Conservation (phyloP, 1,140 invertebrate genomes). For the Lutraria rhynchaena region DNA sequence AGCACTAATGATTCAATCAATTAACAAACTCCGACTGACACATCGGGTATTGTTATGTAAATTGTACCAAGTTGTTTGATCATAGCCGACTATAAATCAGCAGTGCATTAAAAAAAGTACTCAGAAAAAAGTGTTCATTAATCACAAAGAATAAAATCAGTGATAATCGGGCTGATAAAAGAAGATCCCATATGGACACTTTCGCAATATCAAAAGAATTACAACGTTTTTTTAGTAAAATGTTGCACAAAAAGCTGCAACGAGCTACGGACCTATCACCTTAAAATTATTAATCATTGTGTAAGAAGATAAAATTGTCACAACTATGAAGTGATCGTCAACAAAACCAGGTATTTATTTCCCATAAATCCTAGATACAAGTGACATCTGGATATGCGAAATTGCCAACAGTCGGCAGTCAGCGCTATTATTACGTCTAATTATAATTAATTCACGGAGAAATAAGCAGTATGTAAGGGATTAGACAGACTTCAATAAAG, state of each 20-base stretch:
- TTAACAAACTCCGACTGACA: no score
- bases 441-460: background rate
- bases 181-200: no score
- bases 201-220: no score
- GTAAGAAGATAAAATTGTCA: conserved; percentile 30
- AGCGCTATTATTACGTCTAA: conserved; percentile 20
- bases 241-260: background rate
- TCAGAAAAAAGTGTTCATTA: no score
- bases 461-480: background rate
- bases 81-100: no score
- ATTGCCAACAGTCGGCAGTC: background rate
- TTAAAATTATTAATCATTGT: conserved; percentile 7
- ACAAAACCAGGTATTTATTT: conserved; percentile 18
- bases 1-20: no score
- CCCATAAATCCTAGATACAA: conserved; percentile 3
- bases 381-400: background rate
- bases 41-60: no score
- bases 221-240: no score
- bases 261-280: background rate
- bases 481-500: conserved; percentile 9
- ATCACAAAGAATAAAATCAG: no score
- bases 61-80: no score
- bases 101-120: no score
- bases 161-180: no score
- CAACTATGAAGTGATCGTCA: background rate